Evolutionary conservation across 1,140 invertebrate species (phyloP), one percentile per base, ranked within the genome.

Genomic region (Eumaeus atala): DNA sequence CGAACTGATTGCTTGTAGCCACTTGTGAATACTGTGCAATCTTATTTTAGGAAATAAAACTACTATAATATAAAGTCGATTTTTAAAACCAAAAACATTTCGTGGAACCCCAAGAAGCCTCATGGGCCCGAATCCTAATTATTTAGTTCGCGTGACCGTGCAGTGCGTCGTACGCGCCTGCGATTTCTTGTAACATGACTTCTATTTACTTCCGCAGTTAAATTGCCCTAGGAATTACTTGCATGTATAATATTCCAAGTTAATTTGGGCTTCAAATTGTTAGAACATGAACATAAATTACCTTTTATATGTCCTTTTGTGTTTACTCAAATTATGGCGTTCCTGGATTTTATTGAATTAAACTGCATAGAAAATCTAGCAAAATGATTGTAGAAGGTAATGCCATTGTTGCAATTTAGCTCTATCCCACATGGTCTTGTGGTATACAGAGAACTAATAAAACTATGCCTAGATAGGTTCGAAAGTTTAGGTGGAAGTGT

Each of bases 151-250:
- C 64, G 64, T 64, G 58, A 51, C 48, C 38, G 38, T 56, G 52
- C 53, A 48, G 44, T 53, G 42, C 54, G 55, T 58, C 48, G 58
- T 58, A 54, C 64, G 61, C 63, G 61, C 56, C 60, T 58, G 42
- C 54, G 66, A 58, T 72, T 62, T 64, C 65, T 58, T 47, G 56
- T 57, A 56, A 73, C 68, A 73, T 70, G 67, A 74, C 69, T 74
- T 59, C 66, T 69, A 56, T 67, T 71, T 66, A 66, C 75, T 78
- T 76, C 73, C 73, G 73, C 65, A 57, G 63, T 59, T 69, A 76
- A 76, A 78, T 78, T 74, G 67, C 71, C 62, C 61, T 57, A 54
- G 52, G 67, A 69, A 72, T 70, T 67, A 66, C 67, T 58, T 65
- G 56, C 59, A 64, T 60, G 58, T 64, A 44, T 53, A 42, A 33